phyloP scores from a whole-genome alignment of 2,888 invertebrate genomes.

The Trissolcus brochymenae region DNA sequence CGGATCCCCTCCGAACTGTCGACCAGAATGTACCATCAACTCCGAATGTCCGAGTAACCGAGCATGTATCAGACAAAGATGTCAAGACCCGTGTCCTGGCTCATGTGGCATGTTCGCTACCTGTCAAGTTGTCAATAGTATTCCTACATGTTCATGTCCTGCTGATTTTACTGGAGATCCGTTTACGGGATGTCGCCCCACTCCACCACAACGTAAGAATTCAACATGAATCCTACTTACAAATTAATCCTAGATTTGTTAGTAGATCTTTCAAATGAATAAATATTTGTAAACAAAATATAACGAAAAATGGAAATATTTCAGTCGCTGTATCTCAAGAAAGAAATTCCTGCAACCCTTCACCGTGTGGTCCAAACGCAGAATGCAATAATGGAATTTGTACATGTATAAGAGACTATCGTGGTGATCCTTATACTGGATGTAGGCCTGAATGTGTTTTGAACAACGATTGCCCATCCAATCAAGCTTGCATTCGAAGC shows the following conservation, averaged over 20 bases:
- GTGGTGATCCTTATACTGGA: constrained; percentile 84
- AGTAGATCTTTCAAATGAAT: no score
- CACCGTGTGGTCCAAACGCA: constrained; percentile 87
- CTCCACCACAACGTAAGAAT: constrained; percentile 34
- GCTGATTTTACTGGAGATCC: constrained; percentile 84
- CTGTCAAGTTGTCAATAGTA: constrained; percentile 85
- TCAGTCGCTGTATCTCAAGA: constrained; percentile 9
- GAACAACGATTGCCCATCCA: constrained; percentile 85
- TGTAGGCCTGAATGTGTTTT: constrained; percentile 88
- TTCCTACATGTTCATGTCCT: constrained; percentile 82
- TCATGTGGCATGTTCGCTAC: constrained; percentile 83
- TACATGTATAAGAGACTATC: constrained; percentile 85
- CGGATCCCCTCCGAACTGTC: constrained; percentile 87
- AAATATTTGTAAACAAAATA: neutral
- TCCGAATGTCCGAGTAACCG: constrained; percentile 83
- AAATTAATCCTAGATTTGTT: no score
- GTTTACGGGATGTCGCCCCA: constrained; percentile 78
- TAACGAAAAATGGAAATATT: constrained; percentile 4
- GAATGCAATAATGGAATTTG: constrained; percentile 86
- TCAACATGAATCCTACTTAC: neutral
- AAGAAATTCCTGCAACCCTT: constrained; percentile 80
- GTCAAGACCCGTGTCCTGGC: constrained; percentile 88
- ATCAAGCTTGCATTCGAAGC: constrained; percentile 85
- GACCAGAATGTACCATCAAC: constrained; percentile 87
- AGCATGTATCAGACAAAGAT: constrained; percentile 88